phyloP scores from a whole-genome alignment of 1,140 invertebrate species.

The Leptinotarsa undecemlineata region DNA sequence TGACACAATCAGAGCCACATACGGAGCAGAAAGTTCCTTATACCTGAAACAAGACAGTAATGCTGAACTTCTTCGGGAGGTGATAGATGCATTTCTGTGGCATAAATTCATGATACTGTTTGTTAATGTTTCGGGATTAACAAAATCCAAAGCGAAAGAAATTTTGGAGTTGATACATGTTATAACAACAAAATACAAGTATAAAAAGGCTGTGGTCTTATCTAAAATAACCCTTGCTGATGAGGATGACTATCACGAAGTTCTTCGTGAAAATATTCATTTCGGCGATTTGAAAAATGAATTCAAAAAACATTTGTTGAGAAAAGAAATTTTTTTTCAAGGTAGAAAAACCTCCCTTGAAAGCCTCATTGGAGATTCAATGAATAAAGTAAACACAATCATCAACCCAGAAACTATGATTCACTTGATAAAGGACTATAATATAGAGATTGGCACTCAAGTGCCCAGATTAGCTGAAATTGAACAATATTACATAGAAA shows the following conservation, averaged over 20 bases:
- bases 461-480: not conserved
- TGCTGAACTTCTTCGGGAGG: not conserved
- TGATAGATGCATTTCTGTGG: constrained; percentile 1
- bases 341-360: not conserved
- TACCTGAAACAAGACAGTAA: not conserved
- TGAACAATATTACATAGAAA: not conserved
- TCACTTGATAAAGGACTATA: not conserved
- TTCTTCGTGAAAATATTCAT: not conserved
- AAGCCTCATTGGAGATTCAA: not conserved
- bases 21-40: not conserved
- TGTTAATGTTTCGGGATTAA: too few relatives aligned
- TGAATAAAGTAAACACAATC: not conserved
- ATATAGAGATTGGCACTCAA: not conserved
- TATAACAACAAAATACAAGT: not conserved
- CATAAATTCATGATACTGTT: too few relatives aligned
- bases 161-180: too few relatives aligned
- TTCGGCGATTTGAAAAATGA: not conserved
- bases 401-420: not conserved
- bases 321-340: not conserved
- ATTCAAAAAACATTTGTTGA: not conserved
- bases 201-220: not conserved
- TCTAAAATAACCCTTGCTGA: not conserved
- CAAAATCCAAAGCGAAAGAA: too few relatives aligned
- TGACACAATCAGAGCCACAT: not conserved
- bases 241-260: not conserved